Base-by-base conservation (phyloP, 2,888 invertebrate genomes). In the Plebejus argus region DNA sequence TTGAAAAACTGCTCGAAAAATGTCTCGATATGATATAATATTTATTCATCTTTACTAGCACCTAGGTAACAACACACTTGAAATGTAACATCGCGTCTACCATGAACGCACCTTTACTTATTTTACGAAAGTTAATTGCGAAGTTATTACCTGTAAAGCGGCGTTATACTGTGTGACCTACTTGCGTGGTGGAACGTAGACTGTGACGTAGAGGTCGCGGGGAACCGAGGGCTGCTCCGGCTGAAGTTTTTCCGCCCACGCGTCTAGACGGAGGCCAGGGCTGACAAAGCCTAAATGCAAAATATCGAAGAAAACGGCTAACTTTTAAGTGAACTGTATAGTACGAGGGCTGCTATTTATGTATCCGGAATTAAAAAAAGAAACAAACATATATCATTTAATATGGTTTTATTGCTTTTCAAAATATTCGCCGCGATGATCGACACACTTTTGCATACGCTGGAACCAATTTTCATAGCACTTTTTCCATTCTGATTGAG, bases 221-320 rank as follows among this genome's bases (percentile, higher is more conserved):
- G 35, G 72, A n/a, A 39, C 45, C 45, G 45, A 20, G 72, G 20
- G 23, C 49, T 20, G n/a, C 49, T 15, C 20, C 72, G 72, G 20
- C 49, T 20, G 45, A 74, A 74, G 49, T 53, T 74, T 71, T 74
- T 39, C 72, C 72, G 49, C 45, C 72, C 72, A 72, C 72, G 72
- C 72, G 72, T 72, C 72, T 72, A 72, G 72, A 72, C 72, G 10
- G 20, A 8, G 20, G 20, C 20, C 20, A 61, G 58, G 58, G 58
- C 58, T 61, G 58, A 61, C 58, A 20, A 53, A 61, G 58, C 58
- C 58, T 61, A 20, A 61, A 61, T 61, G 58, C 20, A 61, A 61
- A n/a, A 58, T 6, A 2, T 45, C 12, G 0, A 53, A 18, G 10
- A 45, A 45, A 8, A 10, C 45, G 45, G 10, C 39, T 39, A 39